Evolutionary conservation across 2,888 invertebrate genomes (phyloP), one percentile per base, ranked within the genome.

Genomic region (Philhelius pedissequus): DNA sequence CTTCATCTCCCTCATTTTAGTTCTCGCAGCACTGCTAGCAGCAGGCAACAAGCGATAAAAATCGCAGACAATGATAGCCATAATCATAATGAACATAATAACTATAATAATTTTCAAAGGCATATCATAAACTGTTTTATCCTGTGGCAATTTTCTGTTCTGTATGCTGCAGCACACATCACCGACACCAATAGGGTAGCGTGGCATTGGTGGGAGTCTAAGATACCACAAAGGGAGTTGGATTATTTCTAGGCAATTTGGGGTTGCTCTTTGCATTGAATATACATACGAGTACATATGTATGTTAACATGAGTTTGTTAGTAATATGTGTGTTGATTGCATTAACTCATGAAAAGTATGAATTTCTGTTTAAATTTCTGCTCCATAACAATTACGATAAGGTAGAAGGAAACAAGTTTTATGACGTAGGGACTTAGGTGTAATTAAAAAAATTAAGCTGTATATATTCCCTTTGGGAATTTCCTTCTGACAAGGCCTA

Each of bases 21-120:
- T n/a, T 38, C 15, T 40, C 32, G n/a, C 35, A 25, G n/a, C 35
- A 25, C 4, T n/a, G 22, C 27, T 9, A 48, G 27, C 27, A 38
- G 73, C 73, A 78, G 68, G 68, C 73, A 83, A 74, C 83, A 56
- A 74, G 78, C 83, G 83, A 83, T 83, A 83, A 83, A 83, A 83
- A 83, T 83, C 83, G 79, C 83, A 78, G 83, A 78, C 83, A 78
- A 78, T 83, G 78, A 78, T 78, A 78, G 70, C 78, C 74, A 74
- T 83, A 78, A 83, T 83, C 78, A 79, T 83, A 83, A 83, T 78
- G 78, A 83, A 83, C 69, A 83, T 78, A 83, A 83, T 83, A 83
- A 83, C 83, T 78, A 69, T 74, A 83, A 83, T 83, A 66, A 83
- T 79, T 79, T 79, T 75, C 78, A 83, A 83, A 83, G 78, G 78